phyloP scores from a whole-genome alignment of 2,113 vertebrate species.

The Mus pahari region DNA sequence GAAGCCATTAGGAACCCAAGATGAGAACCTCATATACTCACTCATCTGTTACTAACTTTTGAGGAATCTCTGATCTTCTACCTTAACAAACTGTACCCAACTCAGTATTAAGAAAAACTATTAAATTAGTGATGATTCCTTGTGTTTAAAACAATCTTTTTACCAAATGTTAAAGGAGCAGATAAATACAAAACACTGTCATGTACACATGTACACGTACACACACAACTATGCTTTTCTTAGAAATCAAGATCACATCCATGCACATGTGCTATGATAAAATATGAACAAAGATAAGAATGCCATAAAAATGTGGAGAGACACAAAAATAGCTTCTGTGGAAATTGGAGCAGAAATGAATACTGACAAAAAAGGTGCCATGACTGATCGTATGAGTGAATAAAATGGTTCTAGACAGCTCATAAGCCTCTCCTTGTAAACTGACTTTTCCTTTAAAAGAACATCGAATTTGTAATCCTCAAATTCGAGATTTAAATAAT shows the following conservation, averaged over 20 bases:
- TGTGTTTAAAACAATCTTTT: slow-evolving; percentile 42
- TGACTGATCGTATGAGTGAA: slow-evolving; percentile 55
- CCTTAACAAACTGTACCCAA: slow-evolving; percentile 51
- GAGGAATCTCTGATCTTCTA: slow-evolving; percentile 53
- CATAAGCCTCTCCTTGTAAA: slow-evolving; percentile 20
- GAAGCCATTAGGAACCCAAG: slow-evolving; percentile 18
- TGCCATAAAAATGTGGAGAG: neutral
- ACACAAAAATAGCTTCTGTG: slow-evolving; percentile 74
- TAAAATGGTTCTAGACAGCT: slow-evolving; percentile 61
- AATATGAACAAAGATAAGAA: slow-evolving; percentile 51
- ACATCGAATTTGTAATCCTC: slow-evolving; percentile 9
- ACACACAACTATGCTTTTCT: slow-evolving; percentile 35
- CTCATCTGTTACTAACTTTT: slow-evolving; percentile 51
- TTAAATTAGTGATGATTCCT: neutral
- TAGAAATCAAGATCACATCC: slow-evolving; percentile 24
- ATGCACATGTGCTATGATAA: slow-evolving; percentile 3
- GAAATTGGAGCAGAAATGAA: slow-evolving; percentile 81
- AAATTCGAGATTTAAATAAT: slow-evolving; percentile 45
- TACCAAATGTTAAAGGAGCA: slow-evolving; percentile 65
- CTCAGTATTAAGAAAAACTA: slow-evolving; percentile 46
- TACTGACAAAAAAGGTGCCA: slow-evolving; percentile 51
- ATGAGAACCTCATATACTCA: slow-evolving; percentile 40
- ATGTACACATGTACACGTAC: neutral
- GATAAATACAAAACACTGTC: slow-evolving; percentile 46
- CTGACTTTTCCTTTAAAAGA: neutral